Conservation (phyloP, 2,113 vertebrate genomes). For the Plecturocebus donacophilus region DNA sequence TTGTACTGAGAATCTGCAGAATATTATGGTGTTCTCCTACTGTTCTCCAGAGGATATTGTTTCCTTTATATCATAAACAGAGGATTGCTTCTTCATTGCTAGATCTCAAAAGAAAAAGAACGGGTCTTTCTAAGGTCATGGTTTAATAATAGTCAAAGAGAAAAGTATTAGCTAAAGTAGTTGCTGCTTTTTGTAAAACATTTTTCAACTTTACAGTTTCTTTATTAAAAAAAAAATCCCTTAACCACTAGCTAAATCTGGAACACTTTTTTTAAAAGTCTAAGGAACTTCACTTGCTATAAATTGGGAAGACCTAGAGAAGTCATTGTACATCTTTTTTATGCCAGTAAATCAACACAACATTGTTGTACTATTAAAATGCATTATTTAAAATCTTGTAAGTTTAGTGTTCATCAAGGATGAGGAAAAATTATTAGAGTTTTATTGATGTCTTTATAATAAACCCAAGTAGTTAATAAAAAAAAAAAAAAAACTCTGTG, state of each 20-base stretch:
- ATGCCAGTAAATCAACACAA: not conserved
- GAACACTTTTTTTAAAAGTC: slow-evolving; percentile 39
- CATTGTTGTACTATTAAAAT: slow-evolving; percentile 1
- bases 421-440: not conserved
- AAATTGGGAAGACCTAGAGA: slow-evolving; percentile 18
- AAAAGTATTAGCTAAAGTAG: slow-evolving; percentile 58
- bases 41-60: slow-evolving; percentile 48
- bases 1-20: slow-evolving; percentile 18
- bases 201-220: slow-evolving; percentile 55
- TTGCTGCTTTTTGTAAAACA: slow-evolving; percentile 57
- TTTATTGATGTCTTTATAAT: not conserved
- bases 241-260: slow-evolving; percentile 50
- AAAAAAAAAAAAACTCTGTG: not conserved
- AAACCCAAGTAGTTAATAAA: not conserved
- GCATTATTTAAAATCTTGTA: not conserved
- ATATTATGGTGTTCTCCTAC: slow-evolving; percentile 31
- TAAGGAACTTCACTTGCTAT: slow-evolving; percentile 37
- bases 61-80: slow-evolving; percentile 64
- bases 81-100: slow-evolving; percentile 14
- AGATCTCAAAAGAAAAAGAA: slow-evolving; percentile 51
- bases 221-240: not conserved
- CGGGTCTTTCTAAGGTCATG: slow-evolving; percentile 47
- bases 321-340: not conserved
- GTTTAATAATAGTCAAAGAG: slow-evolving; percentile 63
- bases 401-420: not conserved